Evolutionary conservation across 2,797 vertebrate species (phyloP).

Genomic region (Acanthornis magna): DNA sequence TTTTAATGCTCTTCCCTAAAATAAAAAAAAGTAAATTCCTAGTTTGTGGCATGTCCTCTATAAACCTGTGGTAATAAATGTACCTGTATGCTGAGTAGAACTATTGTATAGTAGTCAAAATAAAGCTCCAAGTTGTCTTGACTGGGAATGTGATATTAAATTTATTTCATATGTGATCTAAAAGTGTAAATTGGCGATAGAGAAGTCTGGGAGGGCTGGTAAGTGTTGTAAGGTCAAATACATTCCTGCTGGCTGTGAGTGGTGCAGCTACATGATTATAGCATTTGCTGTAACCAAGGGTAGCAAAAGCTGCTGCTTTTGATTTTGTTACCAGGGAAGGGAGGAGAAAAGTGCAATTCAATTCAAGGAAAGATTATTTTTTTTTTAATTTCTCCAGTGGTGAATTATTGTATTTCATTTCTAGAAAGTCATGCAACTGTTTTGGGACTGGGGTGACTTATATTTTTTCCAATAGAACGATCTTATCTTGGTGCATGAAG

Average conservation of each 20-base stretch:
- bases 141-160: not conserved
- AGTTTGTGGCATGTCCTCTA: not conserved
- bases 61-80: not conserved
- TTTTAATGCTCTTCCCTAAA: not conserved
- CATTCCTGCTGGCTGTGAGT: not conserved
- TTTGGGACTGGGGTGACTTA: not conserved
- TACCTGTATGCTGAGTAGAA: not conserved
- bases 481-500: not conserved
- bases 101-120: not conserved
- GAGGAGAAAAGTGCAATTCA: not conserved
- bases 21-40: not conserved
- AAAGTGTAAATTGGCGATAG: not conserved
- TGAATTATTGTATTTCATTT: not conserved
- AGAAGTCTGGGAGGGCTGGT: not conserved
- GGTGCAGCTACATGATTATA: not conserved
- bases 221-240: not conserved
- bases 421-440: not conserved
- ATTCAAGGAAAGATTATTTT: not conserved
- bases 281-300: not conserved
- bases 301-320: not conserved
- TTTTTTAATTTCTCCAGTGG: not conserved
- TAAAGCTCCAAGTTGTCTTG: not conserved
- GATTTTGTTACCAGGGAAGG: not conserved
- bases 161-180: not conserved
- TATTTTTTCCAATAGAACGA: not conserved